Evolutionary conservation across 2,113 vertebrate species (phyloP), one percentile per base, ranked within the genome.

Genomic region (Dascyllus trimaculatus): DNA sequence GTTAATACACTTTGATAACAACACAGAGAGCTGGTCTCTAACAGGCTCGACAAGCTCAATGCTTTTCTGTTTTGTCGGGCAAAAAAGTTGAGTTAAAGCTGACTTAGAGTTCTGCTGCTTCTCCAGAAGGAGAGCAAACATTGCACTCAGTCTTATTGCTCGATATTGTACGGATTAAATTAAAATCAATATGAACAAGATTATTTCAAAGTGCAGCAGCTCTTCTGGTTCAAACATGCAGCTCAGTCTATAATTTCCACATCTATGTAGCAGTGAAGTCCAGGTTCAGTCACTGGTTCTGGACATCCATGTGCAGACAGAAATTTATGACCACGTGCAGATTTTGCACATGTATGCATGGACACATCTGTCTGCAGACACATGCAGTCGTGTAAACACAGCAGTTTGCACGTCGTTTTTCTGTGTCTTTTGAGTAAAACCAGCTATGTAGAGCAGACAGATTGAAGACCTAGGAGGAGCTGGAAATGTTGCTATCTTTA

Each of bases 371-470:
- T 21, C 35, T 32, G 49, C n/a, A 66, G 52, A 35, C 43, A 4
- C 38, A 29, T 29, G 19, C n/a, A 17, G 26, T 56, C 18, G 5
- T 71, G 60, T 32, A 58, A 13, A 72, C 76, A 24, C 35, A 25
- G 2, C 5, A 5, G 0, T 2, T 14, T 17, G 57, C 25, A n/a
- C 40, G 2, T 52, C 13, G 6, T 46, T 48, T 53, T 35, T 52
- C 2, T 4, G 29, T 26, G 29, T 13, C 1, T 21, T 38, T 11
- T 1, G 22, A 53, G 46, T 25, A n/a, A 5, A 48, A 15, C 5
- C 40, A 8, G 21, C 3, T n/a, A 1, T 26, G 48, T 26, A 21
- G 11, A 32, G 15, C 6, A n/a, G 25, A 6, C 29, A 11, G 25
- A 5, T 14, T 5, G 8, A 62, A 15, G 29, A 49, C 26, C 26